Base-by-base conservation (phyloP, 1,140 invertebrate species). In the Brachionus paranguensis region DNA sequence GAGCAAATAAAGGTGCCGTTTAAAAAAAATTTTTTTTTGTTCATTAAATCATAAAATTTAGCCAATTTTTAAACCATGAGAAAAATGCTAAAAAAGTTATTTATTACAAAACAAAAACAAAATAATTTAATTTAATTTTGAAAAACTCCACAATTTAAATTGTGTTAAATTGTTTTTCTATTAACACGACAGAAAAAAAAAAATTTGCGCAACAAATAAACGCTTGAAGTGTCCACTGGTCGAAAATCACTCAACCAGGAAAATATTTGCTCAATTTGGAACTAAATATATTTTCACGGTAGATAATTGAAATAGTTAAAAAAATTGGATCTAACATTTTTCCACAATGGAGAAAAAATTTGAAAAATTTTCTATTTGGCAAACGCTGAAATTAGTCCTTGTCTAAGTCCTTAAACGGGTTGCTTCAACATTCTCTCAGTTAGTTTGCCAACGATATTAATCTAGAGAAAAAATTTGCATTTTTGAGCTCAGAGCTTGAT, bases 201-300 rank as follows among this genome's bases (percentile, higher is more conserved):
- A 37, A 43, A 41, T 72, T 45, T 72, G 68, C 37, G 68, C 37
- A 45, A 72, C 14, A 68, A 68, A 33, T 72, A 72, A 45, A 43
- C 68, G 41, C 29, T 41, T 43, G 68, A 43, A 37, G 68, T 72
- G 20, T 72, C 68, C 37, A 43, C 17, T 72, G 68, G 68, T 72
- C 68, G 68, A 41, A 72, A 72, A 72, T 43, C 68, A 17, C 37
- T 72, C 68, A 72, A 41, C 68, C 68, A 72, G 68, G 68, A 43
- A 43, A 72, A 60, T 20, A 60, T 27, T 60, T 45, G 6, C 24
- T 68, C 33, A 7, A 17, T 41, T 72, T 41, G 33, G 33, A 68
- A 68, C 33, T 33, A 37, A 41, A 14, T 68, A 33, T 68, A 12
- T 68, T 68, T 11, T 68, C 33, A 33, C 33, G 27, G 27, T 68